Evolutionary conservation across 2,113 vertebrate species (phyloP).

Genomic region (Toxostoma redivivum): DNA sequence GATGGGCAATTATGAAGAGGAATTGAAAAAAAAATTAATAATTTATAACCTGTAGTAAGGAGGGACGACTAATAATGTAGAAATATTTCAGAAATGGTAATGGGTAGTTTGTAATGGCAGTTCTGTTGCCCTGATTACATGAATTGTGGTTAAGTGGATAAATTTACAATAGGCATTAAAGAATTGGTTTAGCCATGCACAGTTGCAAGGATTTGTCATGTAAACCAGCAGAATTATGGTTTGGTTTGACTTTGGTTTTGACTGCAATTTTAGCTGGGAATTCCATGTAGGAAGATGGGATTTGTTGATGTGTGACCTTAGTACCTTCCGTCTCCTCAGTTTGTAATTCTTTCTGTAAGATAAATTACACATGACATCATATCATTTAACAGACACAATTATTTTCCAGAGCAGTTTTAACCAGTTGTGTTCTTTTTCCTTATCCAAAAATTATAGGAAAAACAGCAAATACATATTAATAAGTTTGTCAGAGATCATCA

Average conservation of each 20-base stretch:
- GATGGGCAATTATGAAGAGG: background rate
- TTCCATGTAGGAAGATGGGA: background rate
- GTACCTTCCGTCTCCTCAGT: background rate
- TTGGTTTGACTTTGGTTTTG: background rate
- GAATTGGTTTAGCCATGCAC: background rate
- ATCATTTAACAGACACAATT: background rate
- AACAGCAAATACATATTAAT: background rate
- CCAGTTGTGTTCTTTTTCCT: background rate
- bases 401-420: background rate
- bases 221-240: background rate
- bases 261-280: background rate
- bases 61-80: background rate
- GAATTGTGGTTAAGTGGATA: background rate
- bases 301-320: constrained; percentile 13
- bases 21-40: background rate
- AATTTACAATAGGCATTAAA: background rate
- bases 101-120: background rate
- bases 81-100: background rate
- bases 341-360: background rate
- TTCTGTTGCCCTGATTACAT: background rate
- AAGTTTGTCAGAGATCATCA: background rate
- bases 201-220: background rate
- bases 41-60: background rate
- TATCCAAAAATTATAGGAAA: background rate
- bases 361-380: background rate